A percentile compares a stretch with the other conserved stretches of the same genome.
These are phyloP conservation scores for Corbicula japonica DNA, from an alignment of 2,888 invertebrate species.

Conservation along the genomic window DNA sequence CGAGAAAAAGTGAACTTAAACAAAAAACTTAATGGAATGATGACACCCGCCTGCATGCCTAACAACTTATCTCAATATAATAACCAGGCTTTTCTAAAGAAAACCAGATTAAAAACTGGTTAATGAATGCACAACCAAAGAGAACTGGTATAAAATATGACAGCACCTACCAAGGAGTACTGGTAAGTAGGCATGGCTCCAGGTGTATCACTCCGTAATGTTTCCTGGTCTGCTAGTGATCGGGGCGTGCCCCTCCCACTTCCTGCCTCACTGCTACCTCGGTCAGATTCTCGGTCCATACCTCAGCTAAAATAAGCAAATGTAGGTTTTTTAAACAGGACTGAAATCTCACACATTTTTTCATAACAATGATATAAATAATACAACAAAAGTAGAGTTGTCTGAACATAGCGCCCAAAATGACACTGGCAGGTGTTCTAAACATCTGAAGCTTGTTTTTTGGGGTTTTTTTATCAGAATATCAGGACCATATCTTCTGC, in stretches of 20 bases:
- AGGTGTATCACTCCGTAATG: conserved; percentile 74
- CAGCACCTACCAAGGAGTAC: conserved; percentile 80
- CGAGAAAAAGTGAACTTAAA: no score
- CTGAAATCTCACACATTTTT: neutral
- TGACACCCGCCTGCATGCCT: no score
- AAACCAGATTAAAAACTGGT: neutral
- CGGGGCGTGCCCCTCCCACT: conserved; percentile 73
- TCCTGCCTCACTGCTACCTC: conserved; percentile 65
- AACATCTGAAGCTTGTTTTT: no score
- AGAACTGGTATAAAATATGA: conserved; percentile 4
- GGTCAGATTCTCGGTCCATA: conserved; percentile 65
- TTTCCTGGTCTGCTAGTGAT: conserved; percentile 63
- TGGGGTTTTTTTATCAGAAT: no score
- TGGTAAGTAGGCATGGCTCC: conserved; percentile 82
- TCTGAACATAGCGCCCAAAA: no score
- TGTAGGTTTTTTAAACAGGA: neutral
- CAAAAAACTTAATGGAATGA: no score
- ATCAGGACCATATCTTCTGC: no score
- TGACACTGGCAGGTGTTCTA: no score
- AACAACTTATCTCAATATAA: neutral
- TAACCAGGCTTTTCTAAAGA: neutral
- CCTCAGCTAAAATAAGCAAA: conserved; percentile 6
- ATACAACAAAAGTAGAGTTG: no score
- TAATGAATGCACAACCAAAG: conserved; percentile 5
- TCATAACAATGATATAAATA: no score